phyloP scores from a whole-genome alignment of 2,888 invertebrate species.

The Drosophila diplacantha region DNA sequence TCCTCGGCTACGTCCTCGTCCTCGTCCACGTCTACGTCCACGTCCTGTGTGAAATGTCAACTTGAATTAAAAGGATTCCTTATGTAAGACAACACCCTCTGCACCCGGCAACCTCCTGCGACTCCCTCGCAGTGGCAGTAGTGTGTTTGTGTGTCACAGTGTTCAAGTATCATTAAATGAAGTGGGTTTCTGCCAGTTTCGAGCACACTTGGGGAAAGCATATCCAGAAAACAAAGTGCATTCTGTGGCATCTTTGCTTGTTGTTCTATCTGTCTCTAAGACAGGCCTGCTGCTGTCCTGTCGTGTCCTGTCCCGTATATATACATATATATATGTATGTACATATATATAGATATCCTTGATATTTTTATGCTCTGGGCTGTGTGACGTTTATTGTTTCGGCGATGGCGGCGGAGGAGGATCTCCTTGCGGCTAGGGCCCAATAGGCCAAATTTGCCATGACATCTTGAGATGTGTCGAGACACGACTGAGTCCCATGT shows the following conservation, averaged over 20 bases:
- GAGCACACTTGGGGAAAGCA: conserved; percentile 76
- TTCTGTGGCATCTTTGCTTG: conserved; percentile 70
- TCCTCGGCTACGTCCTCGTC: conserved; percentile 2
- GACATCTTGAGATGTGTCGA: conserved; percentile 61
- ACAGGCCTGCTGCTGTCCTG: conserved; percentile 37
- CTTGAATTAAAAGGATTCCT: conserved; percentile 75
- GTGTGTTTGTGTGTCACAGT: conserved; percentile 73
- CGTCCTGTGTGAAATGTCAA: conserved; percentile 72
- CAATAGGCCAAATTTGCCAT: conserved; percentile 67
- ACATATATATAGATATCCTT: conserved; percentile 57
- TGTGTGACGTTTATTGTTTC: conserved; percentile 71
- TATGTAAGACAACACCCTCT: conserved; percentile 63
- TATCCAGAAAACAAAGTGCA: conserved; percentile 76
- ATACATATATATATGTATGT: conserved; percentile 16
- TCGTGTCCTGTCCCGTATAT: not conserved
- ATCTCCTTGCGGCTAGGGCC: conserved; percentile 47
- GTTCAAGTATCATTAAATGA: conserved; percentile 77
- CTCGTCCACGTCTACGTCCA: not conserved
- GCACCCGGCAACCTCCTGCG: conserved; percentile 31
- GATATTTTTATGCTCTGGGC: conserved; percentile 70
- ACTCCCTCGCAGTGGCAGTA: conserved; percentile 43
- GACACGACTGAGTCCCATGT: conserved; percentile 22
- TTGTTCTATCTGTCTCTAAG: conserved; percentile 50
- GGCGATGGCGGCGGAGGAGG: conserved; percentile 23
- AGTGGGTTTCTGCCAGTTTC: conserved; percentile 76